Evolutionary conservation across 1,140 invertebrate genomes (phyloP), one percentile per base, ranked within the genome.

Genomic region (Neodiprion pinetum): DNA sequence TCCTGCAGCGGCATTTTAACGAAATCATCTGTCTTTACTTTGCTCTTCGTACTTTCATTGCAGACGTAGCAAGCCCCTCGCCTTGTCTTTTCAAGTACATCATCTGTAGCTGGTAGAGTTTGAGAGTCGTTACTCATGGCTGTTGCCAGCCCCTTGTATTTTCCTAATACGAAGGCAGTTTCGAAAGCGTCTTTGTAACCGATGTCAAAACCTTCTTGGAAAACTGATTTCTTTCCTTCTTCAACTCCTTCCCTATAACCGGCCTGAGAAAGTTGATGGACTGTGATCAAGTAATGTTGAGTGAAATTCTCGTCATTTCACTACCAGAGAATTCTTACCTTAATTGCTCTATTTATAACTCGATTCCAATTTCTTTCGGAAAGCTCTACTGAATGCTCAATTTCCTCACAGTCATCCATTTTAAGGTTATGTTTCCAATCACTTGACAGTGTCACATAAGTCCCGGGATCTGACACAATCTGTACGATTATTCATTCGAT

Each of bases 231-330:
- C 48, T 86, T 77, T 50, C 91, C 91, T 81, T 89, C 88, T 9
- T 87, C 81, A 47, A 90, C 77, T 10, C 92, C 92, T 81, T 92
- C 91, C 71, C 86, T 85, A 74, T 88, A 92, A 66, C 91, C 91
- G 71, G 85, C 81, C 91, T 92, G 69, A 68, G 78, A 78, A 79
- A 77, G 70, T 76, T 70, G 71, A 77, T 79, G 67, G 28, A 40
- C 28, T 40, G 28, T 67, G 68, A 61, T 69, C 28, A 70, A 73
- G 21, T 21, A 14, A n/a, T 68, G 28, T 74, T 48, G 14, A 70
- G 53, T 71, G 14, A 61, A 74, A 23, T 47, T 69, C 14, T 47
- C 72, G 79, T 83, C 11, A 85, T 85, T 73, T 81, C 88, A 28
- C 85, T 50, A 82, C 80, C 48, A 82, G 86, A 14, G n/a, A 12